These are phyloP conservation scores for Drosophila seguyi DNA, from an alignment of 1,140 invertebrate genomes.

Conservation along the genomic window DNA sequence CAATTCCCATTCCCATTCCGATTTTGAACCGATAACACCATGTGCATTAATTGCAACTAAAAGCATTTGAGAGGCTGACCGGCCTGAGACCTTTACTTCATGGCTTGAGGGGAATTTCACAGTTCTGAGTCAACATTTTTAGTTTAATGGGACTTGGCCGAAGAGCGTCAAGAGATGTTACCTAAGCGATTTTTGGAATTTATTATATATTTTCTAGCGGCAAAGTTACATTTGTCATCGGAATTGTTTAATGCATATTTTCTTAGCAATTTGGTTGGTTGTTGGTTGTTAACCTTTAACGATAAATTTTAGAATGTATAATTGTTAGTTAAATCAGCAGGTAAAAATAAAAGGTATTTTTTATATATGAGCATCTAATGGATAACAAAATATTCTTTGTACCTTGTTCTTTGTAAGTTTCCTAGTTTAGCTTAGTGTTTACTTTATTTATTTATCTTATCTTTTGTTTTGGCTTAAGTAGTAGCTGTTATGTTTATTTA, in stretches of 20 bases:
- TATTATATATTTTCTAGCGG: neutral
- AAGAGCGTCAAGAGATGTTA: neutral
- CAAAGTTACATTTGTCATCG: neutral
- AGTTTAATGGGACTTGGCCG: neutral
- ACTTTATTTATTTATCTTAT: no score
- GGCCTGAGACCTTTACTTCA: conserved; percentile 1
- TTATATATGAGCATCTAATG: no score
- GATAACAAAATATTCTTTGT: no score
- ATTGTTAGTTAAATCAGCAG: no score
- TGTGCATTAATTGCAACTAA: conserved; percentile 34
- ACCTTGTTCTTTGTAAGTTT: neutral
- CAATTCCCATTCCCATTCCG: conserved; percentile 1
- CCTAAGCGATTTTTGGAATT: neutral
- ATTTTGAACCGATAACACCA: conserved; percentile 37
- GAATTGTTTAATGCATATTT: neutral
- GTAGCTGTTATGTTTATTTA: no score
- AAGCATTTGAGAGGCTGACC: conserved; percentile 18
- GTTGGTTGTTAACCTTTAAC: neutral
- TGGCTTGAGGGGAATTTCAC: conserved; percentile 4
- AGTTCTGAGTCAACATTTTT: conserved; percentile 17
- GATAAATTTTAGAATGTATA: neutral
- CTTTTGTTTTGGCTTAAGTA: no score
- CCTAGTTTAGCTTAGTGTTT: neutral
- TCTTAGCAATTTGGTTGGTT: neutral
- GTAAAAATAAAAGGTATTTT: no score